A percentile compares a stretch with the other conserved stretches of the same genome.
phyloP scores from a whole-genome alignment of 2,888 invertebrate genomes.

The Auanema freiburgensis region DNA sequence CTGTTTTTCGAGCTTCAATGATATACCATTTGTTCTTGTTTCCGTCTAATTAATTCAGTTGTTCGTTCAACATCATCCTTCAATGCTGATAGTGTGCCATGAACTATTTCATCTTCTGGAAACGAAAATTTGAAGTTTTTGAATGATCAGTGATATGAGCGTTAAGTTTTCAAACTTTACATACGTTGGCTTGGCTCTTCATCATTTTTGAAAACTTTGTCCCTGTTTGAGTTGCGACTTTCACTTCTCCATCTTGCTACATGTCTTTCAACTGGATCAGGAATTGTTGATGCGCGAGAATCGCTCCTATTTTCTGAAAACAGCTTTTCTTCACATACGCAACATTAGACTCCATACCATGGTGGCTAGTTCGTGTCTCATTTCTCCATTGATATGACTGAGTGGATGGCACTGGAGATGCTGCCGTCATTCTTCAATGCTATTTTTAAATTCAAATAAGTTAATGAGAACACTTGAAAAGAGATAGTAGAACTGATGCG shows the following conservation, averaged over 20 bases:
- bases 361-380: constrained; percentile 25
- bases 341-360: neutral
- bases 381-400: constrained; percentile 31
- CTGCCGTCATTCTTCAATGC: constrained; percentile 15
- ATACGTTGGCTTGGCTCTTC: constrained; percentile 40
- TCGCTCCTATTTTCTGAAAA: constrained; percentile 14
- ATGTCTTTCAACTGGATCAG: constrained; percentile 43
- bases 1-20: neutral
- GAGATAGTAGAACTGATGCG: no score
- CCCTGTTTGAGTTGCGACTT: constrained; percentile 31
- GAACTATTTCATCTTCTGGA: constrained; percentile 56
- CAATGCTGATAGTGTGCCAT: constrained; percentile 54
- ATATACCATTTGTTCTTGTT: constrained; percentile 52
- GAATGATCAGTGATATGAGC: neutral
- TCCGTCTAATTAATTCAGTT: constrained; percentile 57
- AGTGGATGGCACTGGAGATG: constrained; percentile 14
- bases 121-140: constrained; percentile 2
- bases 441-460: neutral
- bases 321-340: no score
- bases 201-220: constrained; percentile 38
- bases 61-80: constrained; percentile 60
- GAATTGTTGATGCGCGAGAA: constrained; percentile 31
- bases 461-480: no score
- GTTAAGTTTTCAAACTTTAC: no score
- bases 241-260: constrained; percentile 42